Evolutionary conservation across 2,888 invertebrate genomes (phyloP).

Genomic region (Omphaloscelis lunosa): DNA sequence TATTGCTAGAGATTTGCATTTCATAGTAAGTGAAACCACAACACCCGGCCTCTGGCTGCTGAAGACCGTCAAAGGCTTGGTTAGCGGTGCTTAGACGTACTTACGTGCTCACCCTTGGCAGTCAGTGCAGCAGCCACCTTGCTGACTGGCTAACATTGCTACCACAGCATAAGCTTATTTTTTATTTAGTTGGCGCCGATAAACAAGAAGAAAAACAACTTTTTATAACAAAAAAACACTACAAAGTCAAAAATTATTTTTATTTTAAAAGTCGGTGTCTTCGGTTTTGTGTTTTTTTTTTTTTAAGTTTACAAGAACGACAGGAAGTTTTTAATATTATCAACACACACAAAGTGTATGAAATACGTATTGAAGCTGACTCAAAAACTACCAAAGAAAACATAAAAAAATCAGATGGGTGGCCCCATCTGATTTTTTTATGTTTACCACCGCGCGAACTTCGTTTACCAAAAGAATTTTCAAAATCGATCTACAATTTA

Average conservation of each 20-base stretch:
- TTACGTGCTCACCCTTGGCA: not conserved
- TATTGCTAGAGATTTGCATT: not conserved
- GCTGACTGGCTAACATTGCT: not conserved
- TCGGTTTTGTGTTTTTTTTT: not conserved
- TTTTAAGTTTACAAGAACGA: no score
- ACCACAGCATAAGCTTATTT: not conserved
- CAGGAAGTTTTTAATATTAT: not conserved
- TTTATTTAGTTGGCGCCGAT: not conserved
- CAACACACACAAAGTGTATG: not conserved
- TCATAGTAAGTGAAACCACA: not conserved
- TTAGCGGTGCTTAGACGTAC: not conserved
- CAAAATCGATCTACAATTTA: not conserved
- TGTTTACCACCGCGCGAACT: not conserved
- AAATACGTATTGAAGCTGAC: not conserved
- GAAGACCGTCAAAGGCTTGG: no score
- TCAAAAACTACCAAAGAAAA: not conserved
- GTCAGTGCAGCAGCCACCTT: not conserved
- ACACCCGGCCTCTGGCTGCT: not conserved
- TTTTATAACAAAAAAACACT: no score
- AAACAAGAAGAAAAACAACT: not conserved
- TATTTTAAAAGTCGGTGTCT: not conserved
- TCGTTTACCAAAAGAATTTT: not conserved
- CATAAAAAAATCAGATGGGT: not conserved
- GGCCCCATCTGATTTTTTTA: no score
- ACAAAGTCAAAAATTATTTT: not conserved